Conservation (phyloP, 64 coral and sea anemone genomes). For the Stylophora pistillata region DNA sequence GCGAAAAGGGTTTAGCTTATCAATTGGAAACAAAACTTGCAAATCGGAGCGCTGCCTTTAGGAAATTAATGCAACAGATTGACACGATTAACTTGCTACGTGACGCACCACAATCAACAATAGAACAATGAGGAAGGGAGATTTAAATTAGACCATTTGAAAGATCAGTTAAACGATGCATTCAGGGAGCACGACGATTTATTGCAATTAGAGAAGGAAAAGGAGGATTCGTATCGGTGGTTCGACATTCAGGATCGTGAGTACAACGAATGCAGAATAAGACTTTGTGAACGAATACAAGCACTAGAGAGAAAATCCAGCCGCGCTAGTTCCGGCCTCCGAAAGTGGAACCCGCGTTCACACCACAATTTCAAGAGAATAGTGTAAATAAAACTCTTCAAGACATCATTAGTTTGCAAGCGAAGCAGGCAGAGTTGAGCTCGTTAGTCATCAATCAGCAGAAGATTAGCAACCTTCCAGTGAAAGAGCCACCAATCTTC, state of each 20-base stretch:
- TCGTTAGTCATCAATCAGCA: conserved; percentile 33
- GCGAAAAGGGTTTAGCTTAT: conserved; percentile 9
- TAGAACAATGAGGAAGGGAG: conserved; percentile 7
- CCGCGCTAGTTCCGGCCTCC: no score
- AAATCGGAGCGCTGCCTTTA: neutral
- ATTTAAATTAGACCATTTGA: neutral
- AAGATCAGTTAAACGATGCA: neutral
- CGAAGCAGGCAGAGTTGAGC: conserved; percentile 67
- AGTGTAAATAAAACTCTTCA: conserved; percentile 7
- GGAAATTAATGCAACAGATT: conserved; percentile 2
- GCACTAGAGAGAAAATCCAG: neutral
- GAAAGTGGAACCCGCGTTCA: no score
- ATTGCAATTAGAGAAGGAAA: neutral
- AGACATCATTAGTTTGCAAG: conserved; percentile 49
- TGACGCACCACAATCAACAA: neutral
- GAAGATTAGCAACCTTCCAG: neutral
- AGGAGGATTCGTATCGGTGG: conserved; percentile 31
- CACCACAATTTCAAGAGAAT: neutral
- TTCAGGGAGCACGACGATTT: neutral
- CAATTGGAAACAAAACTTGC: neutral
- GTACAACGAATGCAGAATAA: conserved; percentile 32
- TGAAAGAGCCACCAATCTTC: conserved; percentile 54
- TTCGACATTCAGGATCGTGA: conserved; percentile 47
- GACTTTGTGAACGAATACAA: conserved; percentile 15
- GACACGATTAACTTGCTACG: neutral